Base-by-base conservation (phyloP, 2,113 vertebrate genomes). In the Tragulus kanchil region DNA sequence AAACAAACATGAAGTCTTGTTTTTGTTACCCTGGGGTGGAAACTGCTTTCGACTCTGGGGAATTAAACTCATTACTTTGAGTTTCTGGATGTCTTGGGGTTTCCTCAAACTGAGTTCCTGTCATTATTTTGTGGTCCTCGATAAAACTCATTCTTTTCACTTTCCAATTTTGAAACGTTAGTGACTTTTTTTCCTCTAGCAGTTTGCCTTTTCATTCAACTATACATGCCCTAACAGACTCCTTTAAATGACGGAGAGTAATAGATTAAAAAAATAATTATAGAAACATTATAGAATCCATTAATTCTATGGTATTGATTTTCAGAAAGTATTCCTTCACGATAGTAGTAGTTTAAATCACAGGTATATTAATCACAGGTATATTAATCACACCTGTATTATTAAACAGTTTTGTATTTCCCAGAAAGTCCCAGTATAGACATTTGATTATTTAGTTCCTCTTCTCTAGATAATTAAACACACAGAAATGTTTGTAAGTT, bases 1-100 rank as follows among this genome's bases (percentile, higher is more conserved):
- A 98, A 98, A 97, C 97, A 97, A 98, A 98, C 97, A 97, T 8
- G 75, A 96, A 69, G 93, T 97, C 96, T 97, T 98, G 93, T 97
- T 97, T 97, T 98, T 95, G 81, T 96, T 98, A 97, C 96, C 96
- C 94, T 97, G 87, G 87, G 96, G 95, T 97, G 92, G 95, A 97
- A 95, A 97, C 97, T 92, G 94, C 90, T 95, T 93, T 88, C 93
- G 95, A 95, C 97, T 84, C 89, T 95, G 84, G 96, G 96, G 97
- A 98, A 97, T 96, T 97, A 85, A 90, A 69, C 79, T 97, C 87
- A 94, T 97, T 97, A 92, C 84, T 96, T 93, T 93, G 58, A 92
- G 84, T 97, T 31, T 88, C 90, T 95, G 82, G 94, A 90, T 94
- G 93, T 97, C 95, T 94, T 77, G 4, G 75, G 92, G 79, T 96